Conservation (phyloP, 2,888 invertebrate genomes). For the Drosophila yooni region DNA sequence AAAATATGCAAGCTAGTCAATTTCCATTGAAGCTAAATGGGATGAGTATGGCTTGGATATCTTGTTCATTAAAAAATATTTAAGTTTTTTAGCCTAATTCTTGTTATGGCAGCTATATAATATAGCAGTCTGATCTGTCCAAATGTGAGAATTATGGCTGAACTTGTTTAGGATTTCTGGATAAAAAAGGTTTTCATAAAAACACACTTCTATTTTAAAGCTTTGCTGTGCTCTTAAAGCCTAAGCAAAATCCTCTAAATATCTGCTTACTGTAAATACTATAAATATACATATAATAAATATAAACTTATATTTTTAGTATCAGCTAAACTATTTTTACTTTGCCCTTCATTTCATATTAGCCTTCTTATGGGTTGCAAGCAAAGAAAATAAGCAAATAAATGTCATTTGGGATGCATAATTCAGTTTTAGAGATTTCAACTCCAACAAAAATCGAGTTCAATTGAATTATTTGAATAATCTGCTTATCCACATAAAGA, state of each 20-base stretch:
- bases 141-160: background rate
- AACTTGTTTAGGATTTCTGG: fast-evolving
- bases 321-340: background rate
- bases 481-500: background rate
- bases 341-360: background rate
- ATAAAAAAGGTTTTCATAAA: background rate
- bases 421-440: background rate
- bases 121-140: background rate
- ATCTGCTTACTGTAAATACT: background rate
- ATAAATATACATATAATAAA: background rate
- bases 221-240: background rate
- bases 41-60: background rate
- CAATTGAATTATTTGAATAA: background rate
- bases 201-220: background rate
- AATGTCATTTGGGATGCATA: background rate
- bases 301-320: background rate
- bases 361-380: background rate
- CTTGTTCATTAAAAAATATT: background rate
- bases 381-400: background rate
- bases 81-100: background rate
- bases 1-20: background rate
- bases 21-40: background rate
- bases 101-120: background rate
- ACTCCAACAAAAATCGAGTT: background rate
- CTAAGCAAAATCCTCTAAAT: background rate